Conservation (phyloP, 2,888 invertebrate species). For the Acanthosepion lycidas region DNA sequence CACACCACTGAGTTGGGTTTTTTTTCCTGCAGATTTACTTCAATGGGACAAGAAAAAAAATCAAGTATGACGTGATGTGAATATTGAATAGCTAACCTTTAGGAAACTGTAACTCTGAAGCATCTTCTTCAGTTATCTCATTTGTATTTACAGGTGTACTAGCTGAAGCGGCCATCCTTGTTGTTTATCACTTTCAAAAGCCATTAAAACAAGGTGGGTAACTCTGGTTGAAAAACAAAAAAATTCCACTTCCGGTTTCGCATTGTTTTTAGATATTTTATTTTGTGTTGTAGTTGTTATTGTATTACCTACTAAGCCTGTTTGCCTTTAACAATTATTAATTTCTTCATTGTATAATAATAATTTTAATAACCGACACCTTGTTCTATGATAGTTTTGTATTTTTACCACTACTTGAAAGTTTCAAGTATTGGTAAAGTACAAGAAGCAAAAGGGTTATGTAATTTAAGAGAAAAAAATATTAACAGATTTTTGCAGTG, state of each 20-base stretch:
- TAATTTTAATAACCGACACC: background rate
- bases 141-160: conserved; percentile 46
- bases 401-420: too few relatives aligned
- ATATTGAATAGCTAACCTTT: conserved; percentile 82
- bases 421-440: too few relatives aligned
- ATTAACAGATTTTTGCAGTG: too few relatives aligned
- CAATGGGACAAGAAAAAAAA: too few relatives aligned
- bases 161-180: conserved; percentile 54
- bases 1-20: too few relatives aligned
- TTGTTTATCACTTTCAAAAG: background rate
- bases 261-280: too few relatives aligned
- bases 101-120: conserved; percentile 96
- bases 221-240: background rate
- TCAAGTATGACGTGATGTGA: background rate
- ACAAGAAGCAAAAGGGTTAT: too few relatives aligned
- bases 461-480: too few relatives aligned
- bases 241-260: background rate
- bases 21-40: too few relatives aligned
- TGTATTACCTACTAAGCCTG: background rate
- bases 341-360: background rate
- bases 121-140: conserved; percentile 93
- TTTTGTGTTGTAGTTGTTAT: background rate
- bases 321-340: background rate
- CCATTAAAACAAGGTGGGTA: background rate
- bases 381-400: too few relatives aligned